Evolutionary conservation across 2,888 invertebrate species (phyloP), one percentile per base, ranked within the genome.

Genomic region (Chrysomela aeneicollis): DNA sequence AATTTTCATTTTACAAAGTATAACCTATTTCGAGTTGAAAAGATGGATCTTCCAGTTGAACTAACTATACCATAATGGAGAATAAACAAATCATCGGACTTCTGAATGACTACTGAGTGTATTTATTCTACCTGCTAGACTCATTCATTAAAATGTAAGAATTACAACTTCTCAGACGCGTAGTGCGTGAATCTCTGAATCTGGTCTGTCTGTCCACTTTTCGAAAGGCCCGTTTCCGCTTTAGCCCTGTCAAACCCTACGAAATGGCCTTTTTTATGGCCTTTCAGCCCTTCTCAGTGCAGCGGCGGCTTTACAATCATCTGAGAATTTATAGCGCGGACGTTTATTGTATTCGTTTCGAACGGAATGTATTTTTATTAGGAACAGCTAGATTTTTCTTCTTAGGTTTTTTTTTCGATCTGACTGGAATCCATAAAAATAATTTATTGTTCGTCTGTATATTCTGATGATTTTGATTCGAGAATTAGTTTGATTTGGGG

Each of bases 211-310:
- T 22, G 63, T 47, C 53, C 49, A 47, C 53, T 63, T 57, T 58
- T 57, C 52, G 50, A 63, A 64, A 71, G 54, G 60, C 52, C 68
- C 65, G 64, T 73, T 73, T 73, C 73, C 73, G 73, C 63, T 71
- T 67, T 64, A 51, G 53, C 26, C 68, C 67, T 71, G 71, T 73
- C 71, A 71, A 59, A 67, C 42, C 66, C 66, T 66, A 70, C 71
- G 71, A 71, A 73, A 73, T 70, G 71, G 66, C 71, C 69, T 70
- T 70, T 35, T 71, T 73, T 69, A 66, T 71, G 61, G 63, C 63
- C 59, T 60, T 64, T 69, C 66, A 64, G 64, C 64, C 63, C 67
- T 67, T 66, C 68, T 67, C 68, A 63, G 64, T 12, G 10, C 2
- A 8, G 35, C 35, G 35, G 35, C 12, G 35, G 12, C 35, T 35